phyloP scores from a whole-genome alignment of 2,797 vertebrate genomes.

The Nasua narica region DNA sequence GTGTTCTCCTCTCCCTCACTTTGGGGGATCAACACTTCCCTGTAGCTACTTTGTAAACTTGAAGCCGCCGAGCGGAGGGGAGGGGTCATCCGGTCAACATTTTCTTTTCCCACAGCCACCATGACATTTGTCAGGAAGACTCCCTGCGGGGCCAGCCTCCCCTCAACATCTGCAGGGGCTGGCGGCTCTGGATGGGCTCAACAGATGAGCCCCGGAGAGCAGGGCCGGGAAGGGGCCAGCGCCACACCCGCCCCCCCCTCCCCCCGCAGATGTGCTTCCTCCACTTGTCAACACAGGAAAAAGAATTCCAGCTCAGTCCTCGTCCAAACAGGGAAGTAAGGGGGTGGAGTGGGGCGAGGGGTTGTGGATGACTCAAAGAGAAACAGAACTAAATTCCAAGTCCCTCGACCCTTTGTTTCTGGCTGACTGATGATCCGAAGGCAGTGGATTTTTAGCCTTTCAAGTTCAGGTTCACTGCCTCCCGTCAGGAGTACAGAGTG shows the following conservation, averaged over 20 bases:
- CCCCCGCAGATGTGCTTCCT: background rate
- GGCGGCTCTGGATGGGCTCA: background rate
- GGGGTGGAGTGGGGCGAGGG: too few relatives aligned
- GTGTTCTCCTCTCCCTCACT: background rate
- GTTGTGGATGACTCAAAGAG: background rate
- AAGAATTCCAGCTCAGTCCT: background rate
- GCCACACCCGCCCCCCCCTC: background rate
- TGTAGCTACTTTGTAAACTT: background rate
- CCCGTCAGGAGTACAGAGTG: background rate
- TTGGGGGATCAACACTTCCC: too few relatives aligned
- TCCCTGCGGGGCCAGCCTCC: background rate
- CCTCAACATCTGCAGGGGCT: background rate
- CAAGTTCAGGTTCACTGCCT: background rate
- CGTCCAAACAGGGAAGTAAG: background rate
- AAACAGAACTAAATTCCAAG: background rate
- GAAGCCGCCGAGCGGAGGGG: background rate
- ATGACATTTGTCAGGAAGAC: rapidly evolving
- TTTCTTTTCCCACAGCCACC: background rate
- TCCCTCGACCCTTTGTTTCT: background rate
- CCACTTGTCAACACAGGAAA: background rate
- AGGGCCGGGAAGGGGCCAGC: background rate
- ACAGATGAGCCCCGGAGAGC: rapidly evolving
- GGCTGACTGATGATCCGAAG: rapidly evolving
- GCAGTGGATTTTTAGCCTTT: background rate
- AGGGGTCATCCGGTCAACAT: background rate